Evolutionary conservation across 2,888 invertebrate species (phyloP), one percentile per base, ranked within the genome.

Genomic region (Alcis repandata): DNA sequence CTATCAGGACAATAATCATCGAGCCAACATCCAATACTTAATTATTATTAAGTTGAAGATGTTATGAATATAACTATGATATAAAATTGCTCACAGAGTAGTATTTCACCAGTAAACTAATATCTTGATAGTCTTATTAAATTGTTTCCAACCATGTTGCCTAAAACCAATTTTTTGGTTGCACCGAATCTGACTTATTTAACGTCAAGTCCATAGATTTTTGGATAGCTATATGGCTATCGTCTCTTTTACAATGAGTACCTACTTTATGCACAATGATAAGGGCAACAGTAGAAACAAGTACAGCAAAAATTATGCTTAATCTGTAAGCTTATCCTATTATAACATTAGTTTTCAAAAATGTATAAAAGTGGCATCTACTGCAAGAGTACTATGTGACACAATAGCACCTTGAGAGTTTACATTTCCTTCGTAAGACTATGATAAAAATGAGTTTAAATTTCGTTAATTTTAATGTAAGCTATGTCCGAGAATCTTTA

Each of bases 391-490:
- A 77, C 80, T 79, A 82, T 79, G 69, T 67, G 69, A 73, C 63
- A 69, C 75, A 79, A 82, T 80, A 83, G 80, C 78, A 79, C 77
- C 78, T 83, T 74, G 76, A 79, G 80, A 74, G 66, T 68, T 66
- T 63, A 60, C 58, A 40, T 59, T 63, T 63, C 49, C 43, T 57
- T 61, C 57, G 53, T 66, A 65, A 71, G 45, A 62, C 49, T 67
- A 58, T 62, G 61, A 67, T 62, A 59, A 59, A 56, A 43, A 51
- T 41, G 40, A 60, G 43, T 51, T 48, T 22, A 2, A 27, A 46
- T 22, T 27, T 46, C 1, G 13, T 48, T 17, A 32, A 48, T 15
- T 6, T 51, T 59, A 41, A 41, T n/a, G 19, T 59, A 17, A 22
- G 15, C 45, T 9, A 43, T 10, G 13, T 45, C 13, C n/a, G n/a